Base-by-base conservation (phyloP, 2,888 invertebrate genomes). In the Pediacus dermestoides region DNA sequence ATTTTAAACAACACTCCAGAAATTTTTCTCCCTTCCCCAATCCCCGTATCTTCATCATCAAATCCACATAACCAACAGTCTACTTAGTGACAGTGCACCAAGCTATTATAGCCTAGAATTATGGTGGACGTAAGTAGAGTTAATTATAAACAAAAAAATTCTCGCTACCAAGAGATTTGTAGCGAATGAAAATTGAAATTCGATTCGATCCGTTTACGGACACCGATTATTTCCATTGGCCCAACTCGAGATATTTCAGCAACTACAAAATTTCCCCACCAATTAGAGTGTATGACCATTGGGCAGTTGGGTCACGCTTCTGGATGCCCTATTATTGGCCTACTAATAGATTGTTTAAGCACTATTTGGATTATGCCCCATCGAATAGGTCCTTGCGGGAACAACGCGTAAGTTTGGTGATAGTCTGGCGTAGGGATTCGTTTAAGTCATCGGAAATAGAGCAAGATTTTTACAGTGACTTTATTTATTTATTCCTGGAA, bases 241-340 rank as follows among this genome's bases (percentile, higher is more conserved):
- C 58, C 2, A 53, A 58, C 28, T 58, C 58, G 4, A 58, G 52
- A 44, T 58, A 58, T 42, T 58, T 57, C 31, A 48, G 42, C 32
- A 55, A 57, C 41, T 58, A 58, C 32, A 41, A 45, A 42, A 55
- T 58, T 40, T 52, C 57, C 8, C 57, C 57, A 3, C 56, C 57
- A 18, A 52, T 58, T 9, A 44, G 44, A 14, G 37, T 50, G 38
- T 40, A 39, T n/a, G 56, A 58, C 23, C 45, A 52, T 23, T 58
- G 57, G 57, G 46, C 52, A 3, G 42, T 42, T 10, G 47, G 55
- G 35, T 58, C 56, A 4, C 39, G 56, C 8, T 48, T 56, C 6
- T 58, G 56, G 56, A 54, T 58, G 13, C 57, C 56, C n/a, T 56
- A 58, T 30, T 58, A 58, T 9, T 56, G 58, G 56, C 57, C 58